Conservation (phyloP, 2,888 invertebrate genomes). For the Lissonota sp. region DNA sequence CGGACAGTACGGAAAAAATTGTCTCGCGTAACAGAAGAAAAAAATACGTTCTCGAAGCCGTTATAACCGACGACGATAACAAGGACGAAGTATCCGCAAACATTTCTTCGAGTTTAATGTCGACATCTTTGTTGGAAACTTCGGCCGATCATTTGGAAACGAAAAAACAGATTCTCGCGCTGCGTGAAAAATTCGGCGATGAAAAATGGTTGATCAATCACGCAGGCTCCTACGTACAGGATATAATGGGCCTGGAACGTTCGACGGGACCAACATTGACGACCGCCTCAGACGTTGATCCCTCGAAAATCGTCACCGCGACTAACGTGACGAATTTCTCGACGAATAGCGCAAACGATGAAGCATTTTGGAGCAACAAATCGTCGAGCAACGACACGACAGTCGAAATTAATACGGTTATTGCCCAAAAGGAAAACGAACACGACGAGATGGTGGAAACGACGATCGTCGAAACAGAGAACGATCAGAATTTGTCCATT, state of each 20-base stretch:
- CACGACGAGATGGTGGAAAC: conserved; percentile 66
- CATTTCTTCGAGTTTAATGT: conserved; percentile 70
- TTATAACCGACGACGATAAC: conserved; percentile 83
- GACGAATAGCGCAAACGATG: conserved; percentile 18
- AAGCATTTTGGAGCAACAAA: conserved; percentile 30
- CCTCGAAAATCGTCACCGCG: conserved; percentile 19
- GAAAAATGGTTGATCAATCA: conserved; percentile 86
- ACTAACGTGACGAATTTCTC: conserved; percentile 10
- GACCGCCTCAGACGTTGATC: conserved; percentile 68
- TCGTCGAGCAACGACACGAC: conserved; percentile 22
- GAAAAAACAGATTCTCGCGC: conserved; percentile 86
- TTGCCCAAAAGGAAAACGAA: conserved; percentile 36
- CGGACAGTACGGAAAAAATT: conserved; percentile 64
- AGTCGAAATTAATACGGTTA: conserved; percentile 11
- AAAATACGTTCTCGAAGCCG: conserved; percentile 82
- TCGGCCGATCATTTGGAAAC: conserved; percentile 85
- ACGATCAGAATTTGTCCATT: conserved; percentile 39
- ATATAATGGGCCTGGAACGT: conserved; percentile 85
- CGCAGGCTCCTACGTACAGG: conserved; percentile 85
- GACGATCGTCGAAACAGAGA: conserved; percentile 74
- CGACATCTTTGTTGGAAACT: conserved; percentile 74
- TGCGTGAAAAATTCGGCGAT: conserved; percentile 86
- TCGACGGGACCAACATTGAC: conserved; percentile 67
- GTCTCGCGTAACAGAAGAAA: conserved; percentile 71
- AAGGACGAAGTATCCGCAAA: conserved; percentile 76